Conservation (phyloP, 2,113 vertebrate species). For the Nycticorax nycticorax region DNA sequence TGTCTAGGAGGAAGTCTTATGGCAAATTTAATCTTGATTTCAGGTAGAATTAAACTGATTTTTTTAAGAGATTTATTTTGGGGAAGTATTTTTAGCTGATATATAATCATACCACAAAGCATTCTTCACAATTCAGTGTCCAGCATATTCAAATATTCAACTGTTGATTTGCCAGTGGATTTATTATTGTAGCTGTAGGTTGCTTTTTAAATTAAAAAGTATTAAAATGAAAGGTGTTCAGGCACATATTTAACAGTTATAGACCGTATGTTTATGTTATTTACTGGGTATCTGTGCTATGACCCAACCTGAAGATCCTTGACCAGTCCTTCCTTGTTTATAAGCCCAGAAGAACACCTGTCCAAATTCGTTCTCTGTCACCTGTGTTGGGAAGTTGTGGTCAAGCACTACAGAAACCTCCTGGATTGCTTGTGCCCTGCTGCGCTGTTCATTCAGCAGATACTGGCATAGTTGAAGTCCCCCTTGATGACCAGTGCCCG, state of each 20-base stretch:
- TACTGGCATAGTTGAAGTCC: background rate
- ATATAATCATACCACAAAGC: background rate
- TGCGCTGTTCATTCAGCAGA: background rate
- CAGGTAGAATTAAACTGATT: background rate
- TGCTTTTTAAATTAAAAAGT: background rate
- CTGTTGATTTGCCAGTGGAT: background rate
- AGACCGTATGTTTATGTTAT: background rate
- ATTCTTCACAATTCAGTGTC: background rate
- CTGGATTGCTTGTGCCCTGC: background rate
- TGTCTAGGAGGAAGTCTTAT: background rate
- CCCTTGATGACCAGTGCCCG: background rate
- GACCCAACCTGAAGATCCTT: background rate
- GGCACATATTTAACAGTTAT: background rate
- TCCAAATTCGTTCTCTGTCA: background rate
- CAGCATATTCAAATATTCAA: background rate
- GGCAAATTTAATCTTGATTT: background rate
- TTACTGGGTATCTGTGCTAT: background rate
- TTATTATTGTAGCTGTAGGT: background rate
- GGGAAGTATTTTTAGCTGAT: background rate
- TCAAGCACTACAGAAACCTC: background rate
- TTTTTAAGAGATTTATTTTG: background rate
- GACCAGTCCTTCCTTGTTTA: background rate
- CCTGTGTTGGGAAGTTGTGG: rapidly evolving
- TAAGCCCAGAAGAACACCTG: background rate
- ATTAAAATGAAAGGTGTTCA: background rate